These are phyloP conservation scores for Drosophila ercepeae DNA, from an alignment of 1,140 invertebrate genomes.

Conservation along the genomic window DNA sequence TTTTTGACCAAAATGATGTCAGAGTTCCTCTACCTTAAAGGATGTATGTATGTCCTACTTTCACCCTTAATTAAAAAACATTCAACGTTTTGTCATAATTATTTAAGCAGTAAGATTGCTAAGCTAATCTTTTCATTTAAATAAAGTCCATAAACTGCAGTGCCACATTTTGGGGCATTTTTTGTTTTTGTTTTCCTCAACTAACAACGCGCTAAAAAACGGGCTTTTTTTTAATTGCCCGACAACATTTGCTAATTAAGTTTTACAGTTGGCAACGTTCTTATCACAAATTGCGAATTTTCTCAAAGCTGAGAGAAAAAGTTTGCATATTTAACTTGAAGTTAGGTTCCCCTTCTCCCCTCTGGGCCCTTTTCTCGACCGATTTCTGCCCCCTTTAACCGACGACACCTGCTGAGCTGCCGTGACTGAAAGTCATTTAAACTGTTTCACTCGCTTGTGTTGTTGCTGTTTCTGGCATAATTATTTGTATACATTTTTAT, in stretches of 20 bases:
- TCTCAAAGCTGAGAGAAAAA: slow-evolving; percentile 27
- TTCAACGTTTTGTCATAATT: not conserved
- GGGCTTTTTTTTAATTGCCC: slow-evolving; percentile 20
- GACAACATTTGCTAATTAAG: slow-evolving; percentile 51
- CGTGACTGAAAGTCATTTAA: slow-evolving; percentile 56
- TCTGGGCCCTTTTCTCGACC: not conserved
- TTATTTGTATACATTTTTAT: slow-evolving; percentile 37
- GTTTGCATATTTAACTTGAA: slow-evolving; percentile 55
- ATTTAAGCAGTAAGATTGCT: not conserved
- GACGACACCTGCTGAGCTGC: slow-evolving; percentile 43
- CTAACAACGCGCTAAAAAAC: slow-evolving; percentile 5
- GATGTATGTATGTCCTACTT: not conserved
- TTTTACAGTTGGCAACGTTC: slow-evolving; percentile 38
- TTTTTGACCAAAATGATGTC: slow-evolving; percentile 22
- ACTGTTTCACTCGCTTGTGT: slow-evolving; percentile 43
- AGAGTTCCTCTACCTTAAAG: not conserved
- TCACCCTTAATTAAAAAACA: not conserved
- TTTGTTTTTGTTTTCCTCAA: slow-evolving; percentile 16
- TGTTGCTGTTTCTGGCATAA: slow-evolving; percentile 36
- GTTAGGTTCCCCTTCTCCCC: not conserved
- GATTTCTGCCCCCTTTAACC: not conserved
- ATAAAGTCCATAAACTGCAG: slow-evolving; percentile 13
- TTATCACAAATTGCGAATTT: slow-evolving; percentile 41
- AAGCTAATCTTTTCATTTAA: not conserved
- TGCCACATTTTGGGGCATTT: slow-evolving; percentile 34